Conservation (phyloP, 2,888 invertebrate species). For the Saturnia pavonia region DNA sequence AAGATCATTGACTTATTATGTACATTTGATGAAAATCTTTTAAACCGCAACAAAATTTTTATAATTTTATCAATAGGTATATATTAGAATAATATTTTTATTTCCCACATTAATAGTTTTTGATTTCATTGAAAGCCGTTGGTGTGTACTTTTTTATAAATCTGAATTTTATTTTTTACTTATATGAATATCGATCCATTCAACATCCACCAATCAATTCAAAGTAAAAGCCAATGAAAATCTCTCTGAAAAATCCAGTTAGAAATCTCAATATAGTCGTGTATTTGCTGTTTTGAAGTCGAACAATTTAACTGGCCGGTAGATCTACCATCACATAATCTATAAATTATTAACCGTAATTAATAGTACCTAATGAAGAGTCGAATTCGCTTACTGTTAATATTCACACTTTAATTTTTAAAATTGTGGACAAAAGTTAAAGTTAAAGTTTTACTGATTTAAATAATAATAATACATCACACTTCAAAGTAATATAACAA, state of each 20-base stretch:
- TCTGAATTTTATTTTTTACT: neutral
- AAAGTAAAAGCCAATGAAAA: neutral
- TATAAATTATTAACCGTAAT: too few species aligned
- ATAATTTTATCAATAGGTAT: too few species aligned
- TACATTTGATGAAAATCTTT: neutral
- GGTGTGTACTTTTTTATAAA: neutral
- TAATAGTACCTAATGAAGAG: neutral
- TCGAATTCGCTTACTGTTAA: neutral
- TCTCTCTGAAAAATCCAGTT: neutral
- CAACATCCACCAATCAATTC: too few species aligned
- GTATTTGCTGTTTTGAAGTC: neutral
- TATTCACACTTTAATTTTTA: neutral
- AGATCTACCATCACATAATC: too few species aligned
- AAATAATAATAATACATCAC: neutral
- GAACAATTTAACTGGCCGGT: neutral
- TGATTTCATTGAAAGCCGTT: neutral
- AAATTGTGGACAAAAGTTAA: neutral
- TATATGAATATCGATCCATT: neutral
- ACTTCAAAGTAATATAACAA: constrained; percentile 22
- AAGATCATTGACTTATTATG: neutral
- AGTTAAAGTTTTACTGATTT: neutral
- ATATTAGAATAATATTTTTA: too few species aligned
- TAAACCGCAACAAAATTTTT: too few species aligned
- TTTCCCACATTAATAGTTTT: neutral
- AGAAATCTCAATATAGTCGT: neutral